Evolutionary conservation across 2,113 vertebrate species (phyloP).

Genomic region (Kobus ellipsiprymnus): DNA sequence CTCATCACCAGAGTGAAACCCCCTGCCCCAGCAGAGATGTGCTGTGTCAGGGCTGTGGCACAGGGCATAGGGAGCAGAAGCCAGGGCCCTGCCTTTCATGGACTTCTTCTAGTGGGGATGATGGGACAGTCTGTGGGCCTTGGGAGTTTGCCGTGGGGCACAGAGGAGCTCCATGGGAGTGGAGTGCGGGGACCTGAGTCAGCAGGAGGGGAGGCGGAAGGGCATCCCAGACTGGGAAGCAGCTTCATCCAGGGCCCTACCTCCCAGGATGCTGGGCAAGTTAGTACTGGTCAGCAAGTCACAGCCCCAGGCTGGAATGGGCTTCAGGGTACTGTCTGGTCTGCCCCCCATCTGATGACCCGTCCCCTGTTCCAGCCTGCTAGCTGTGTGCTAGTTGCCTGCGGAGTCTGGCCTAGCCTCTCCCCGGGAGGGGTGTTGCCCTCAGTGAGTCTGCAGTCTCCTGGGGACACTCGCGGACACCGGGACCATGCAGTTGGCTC

Average conservation of each 20-base stretch:
- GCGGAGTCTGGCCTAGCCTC: background rate
- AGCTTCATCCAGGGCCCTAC: too few relatives aligned
- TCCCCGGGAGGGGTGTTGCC: background rate
- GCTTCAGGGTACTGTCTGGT: background rate
- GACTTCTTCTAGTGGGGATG: background rate
- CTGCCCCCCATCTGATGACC: too few relatives aligned
- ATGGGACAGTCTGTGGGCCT: background rate
- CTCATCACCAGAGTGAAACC: background rate
- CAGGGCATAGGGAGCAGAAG: background rate
- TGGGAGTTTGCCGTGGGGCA: background rate
- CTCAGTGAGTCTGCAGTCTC: background rate
- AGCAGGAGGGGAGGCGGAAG: too few relatives aligned
- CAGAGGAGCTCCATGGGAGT: background rate
- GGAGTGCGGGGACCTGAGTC: background rate
- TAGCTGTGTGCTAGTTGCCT: background rate
- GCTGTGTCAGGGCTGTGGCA: background rate
- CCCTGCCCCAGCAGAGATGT: background rate
- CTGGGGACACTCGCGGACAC: background rate
- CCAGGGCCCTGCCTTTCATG: background rate
- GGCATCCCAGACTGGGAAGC: background rate
- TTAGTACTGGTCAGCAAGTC: background rate
- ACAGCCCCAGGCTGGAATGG: background rate
- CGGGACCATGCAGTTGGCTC: background rate
- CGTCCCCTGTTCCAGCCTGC: accelerated
- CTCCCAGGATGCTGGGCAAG: background rate